Evolutionary conservation across 2,113 vertebrate genomes (phyloP).

Genomic region (Montifringilla adamsi): DNA sequence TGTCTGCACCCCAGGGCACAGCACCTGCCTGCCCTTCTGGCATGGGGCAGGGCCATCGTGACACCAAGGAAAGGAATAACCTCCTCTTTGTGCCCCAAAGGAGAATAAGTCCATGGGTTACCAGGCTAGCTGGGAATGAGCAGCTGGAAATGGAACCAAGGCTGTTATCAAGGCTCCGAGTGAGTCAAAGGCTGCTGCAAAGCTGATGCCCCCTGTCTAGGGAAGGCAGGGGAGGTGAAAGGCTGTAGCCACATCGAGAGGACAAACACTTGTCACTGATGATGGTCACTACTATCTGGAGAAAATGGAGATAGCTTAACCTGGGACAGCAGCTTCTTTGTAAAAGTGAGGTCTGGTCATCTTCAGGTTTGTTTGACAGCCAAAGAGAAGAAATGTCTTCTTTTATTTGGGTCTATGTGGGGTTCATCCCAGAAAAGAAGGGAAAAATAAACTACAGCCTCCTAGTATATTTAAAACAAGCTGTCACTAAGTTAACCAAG

Average conservation of each 20-base stretch:
- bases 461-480: slow-evolving; percentile 36
- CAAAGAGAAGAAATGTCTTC: neutral
- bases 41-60: accelerated
- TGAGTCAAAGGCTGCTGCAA: neutral
- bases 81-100: neutral
- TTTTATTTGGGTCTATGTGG: neutral
- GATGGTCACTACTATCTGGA: accelerated
- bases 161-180: neutral
- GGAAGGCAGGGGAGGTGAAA: neutral
- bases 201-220: accelerated
- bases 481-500: slow-evolving; percentile 52
- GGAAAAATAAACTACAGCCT: neutral
- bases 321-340: neutral
- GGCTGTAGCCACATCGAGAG: accelerated
- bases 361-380: neutral
- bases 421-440: neutral
- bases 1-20: accelerated
- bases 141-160: neutral
- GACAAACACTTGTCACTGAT: neutral
- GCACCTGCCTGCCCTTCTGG: neutral
- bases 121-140: neutral
- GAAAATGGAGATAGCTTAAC: neutral
- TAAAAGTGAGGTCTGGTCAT: neutral
- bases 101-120: neutral
- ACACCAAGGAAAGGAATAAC: neutral